phyloP scores from a whole-genome alignment of 2,113 vertebrate genomes.

The Octodon degus region DNA sequence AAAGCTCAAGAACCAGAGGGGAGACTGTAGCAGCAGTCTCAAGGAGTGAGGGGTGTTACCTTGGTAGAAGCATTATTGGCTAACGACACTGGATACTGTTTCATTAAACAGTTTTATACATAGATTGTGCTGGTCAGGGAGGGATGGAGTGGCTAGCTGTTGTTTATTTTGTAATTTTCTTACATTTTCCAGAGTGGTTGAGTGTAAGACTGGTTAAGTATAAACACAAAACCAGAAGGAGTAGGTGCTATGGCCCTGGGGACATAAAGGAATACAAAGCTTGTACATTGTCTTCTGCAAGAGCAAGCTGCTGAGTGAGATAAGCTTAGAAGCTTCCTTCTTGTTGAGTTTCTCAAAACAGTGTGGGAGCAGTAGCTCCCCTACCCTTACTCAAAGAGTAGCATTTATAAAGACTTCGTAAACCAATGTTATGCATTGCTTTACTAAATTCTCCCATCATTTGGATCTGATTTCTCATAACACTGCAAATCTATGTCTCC shows the following conservation, averaged over 20 bases:
- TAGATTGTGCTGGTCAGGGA: neutral
- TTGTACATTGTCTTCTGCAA: neutral
- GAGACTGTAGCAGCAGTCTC: neutral
- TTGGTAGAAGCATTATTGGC: neutral
- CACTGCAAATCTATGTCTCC: fast-evolving
- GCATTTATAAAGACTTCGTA: neutral
- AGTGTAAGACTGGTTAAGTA: neutral
- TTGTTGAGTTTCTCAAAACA: fast-evolving
- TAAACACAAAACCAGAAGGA: neutral
- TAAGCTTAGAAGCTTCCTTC: neutral
- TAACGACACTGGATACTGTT: neutral
- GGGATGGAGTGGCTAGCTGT: no score
- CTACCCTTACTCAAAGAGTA: neutral
- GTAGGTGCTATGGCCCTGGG: neutral
- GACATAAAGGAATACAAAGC: neutral
- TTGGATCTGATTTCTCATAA: neutral
- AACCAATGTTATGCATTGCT: neutral
- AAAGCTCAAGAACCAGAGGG: neutral
- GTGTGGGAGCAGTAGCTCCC: neutral
- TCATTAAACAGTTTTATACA: neutral
- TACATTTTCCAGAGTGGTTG: neutral
- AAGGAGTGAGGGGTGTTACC: neutral
- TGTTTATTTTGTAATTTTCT: neutral
- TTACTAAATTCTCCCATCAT: neutral
- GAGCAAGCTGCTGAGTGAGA: fast-evolving